Base-by-base conservation (phyloP, 2,797 vertebrate genomes). In the Buphagus erythrorhynchus region DNA sequence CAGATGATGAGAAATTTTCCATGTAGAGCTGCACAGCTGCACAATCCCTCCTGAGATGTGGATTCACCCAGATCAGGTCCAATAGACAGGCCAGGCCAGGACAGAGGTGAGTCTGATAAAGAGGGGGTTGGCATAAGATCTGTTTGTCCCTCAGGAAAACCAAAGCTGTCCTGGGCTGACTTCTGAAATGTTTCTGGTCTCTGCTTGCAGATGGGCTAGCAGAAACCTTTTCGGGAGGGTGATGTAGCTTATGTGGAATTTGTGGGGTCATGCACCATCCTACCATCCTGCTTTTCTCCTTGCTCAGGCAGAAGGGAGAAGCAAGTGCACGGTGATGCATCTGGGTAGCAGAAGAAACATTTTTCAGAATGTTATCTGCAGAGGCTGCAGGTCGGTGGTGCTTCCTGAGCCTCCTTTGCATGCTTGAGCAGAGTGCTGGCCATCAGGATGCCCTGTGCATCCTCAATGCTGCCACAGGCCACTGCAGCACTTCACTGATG, bases 1-100 rank as follows among this genome's bases (percentile, higher is more conserved):
- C 88, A 68, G 40, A 81, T 73, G 38, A 75, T 94, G 86, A 84
- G 76, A 92, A 84, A 86, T 81, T 86, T 92, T 88, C 69, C 62
- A 9, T 74, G 54, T 49, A 54, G 2, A 73, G 38, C 71, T 85
- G 72, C 72, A 46, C 3, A 84, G 31, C 86, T 73, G 73, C 77
- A 54, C 3, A 8, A 17, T 78, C 58, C 29, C 31, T 94, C 69
- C 66, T 43, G 62, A 69, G 80, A 57, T 3, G 9, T 0, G 0
- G 54, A 88, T 86, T 86, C 36, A 5, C 46, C n/a, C n/a, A 36
- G 28, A 48, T 2, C 6, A 10, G 11, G 46, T 40, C 51, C 0
- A 3, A 75, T 1, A 65, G 26, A 58, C 28, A 59, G 28, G n/a
- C 87, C 42, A 51, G 78, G 14, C 6, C 40, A 49, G 82, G 38